Evolutionary conservation across 1,140 invertebrate species (phyloP), one percentile per base, ranked within the genome.

Genomic region (Scaptomyza pallida): DNA sequence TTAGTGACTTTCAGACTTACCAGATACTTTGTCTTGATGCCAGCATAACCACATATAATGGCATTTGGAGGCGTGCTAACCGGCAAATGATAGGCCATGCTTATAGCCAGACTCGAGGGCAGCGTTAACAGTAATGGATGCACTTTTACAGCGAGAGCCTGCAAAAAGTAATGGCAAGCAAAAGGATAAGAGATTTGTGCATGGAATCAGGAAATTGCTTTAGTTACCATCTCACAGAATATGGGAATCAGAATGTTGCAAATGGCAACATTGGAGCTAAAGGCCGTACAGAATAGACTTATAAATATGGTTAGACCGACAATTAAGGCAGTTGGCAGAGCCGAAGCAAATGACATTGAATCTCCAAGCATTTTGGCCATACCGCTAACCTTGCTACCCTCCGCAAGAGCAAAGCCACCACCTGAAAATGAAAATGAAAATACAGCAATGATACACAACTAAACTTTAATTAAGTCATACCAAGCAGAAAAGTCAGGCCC

Each of bases 61-160:
- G 98, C 97, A 92, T 99, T 99, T 5, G 97, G 97, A 6, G 97
- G 97, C 0, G 95, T 95, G 37, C 92, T 92, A 0, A 96, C 95
- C 1, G 96, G 96, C 57, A 92, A 65, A 40, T 92, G 92, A 89
- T 94, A 95, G 0, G 95, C 93, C 90, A 93, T 97, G 2, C 96
- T 97, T 77, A 95, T 96, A 3, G 93, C 94, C 40, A 96, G 90
- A 0, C 96, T 93, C 0, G 96, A 94, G 0, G 98, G 97, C 55
- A 98, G 91, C 93, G 98, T 97, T 77, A 98, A 92, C 85, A 95
- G 95, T 41, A 98, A 89, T 0, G 98, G 97, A 93, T 98, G 96
- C 16, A 95, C 92, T 69, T 93, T 83, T 64, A 96, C 92, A 0
- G 92, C 92, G 5, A 94, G 76, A 3, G 94, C 89, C 89, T 90